Conservation (phyloP, 2,797 vertebrate species). For the Pangasius mekongensis region DNA sequence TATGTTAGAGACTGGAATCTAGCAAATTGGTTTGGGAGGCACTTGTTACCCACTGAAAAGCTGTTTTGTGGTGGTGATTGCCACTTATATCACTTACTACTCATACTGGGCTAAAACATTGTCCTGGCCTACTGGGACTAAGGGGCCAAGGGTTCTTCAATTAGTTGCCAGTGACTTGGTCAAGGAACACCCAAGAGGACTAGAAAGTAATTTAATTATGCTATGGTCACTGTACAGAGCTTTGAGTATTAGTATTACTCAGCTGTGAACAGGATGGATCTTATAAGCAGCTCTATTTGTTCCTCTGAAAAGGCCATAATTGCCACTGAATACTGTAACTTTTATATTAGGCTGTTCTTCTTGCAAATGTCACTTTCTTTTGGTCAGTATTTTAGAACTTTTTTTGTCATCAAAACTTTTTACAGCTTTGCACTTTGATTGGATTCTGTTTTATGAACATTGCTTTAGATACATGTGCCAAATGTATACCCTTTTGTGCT, state of each 20-base stretch:
- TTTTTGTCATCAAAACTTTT: not conserved
- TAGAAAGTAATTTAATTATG: constrained; percentile 27
- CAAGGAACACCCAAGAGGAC: not conserved
- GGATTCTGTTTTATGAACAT: not conserved
- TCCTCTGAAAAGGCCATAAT: not conserved
- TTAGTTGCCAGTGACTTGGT: not conserved
- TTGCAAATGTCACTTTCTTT: not conserved
- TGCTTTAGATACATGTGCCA: not conserved
- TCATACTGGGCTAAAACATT: not conserved
- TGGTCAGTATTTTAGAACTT: not conserved
- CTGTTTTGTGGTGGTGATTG: no score
- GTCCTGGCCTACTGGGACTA: not conserved
- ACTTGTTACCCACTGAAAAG: not conserved
- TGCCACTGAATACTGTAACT: not conserved
- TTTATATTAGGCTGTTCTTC: not conserved
- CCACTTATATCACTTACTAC: not conserved
- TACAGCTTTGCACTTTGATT: not conserved
- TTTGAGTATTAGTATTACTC: not conserved
- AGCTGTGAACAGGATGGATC: not conserved
- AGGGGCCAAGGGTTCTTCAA: not conserved
- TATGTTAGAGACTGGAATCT: not conserved
- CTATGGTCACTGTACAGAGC: constrained; percentile 1
- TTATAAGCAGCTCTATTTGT: not conserved
- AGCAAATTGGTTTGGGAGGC: not conserved
- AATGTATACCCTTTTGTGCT: not conserved